Percentiles rank a stretch among this genome's conserved stretches.
Conservation (phyloP, 2,113 vertebrate genomes). For the Cyprinodon brontotheroides region DNA sequence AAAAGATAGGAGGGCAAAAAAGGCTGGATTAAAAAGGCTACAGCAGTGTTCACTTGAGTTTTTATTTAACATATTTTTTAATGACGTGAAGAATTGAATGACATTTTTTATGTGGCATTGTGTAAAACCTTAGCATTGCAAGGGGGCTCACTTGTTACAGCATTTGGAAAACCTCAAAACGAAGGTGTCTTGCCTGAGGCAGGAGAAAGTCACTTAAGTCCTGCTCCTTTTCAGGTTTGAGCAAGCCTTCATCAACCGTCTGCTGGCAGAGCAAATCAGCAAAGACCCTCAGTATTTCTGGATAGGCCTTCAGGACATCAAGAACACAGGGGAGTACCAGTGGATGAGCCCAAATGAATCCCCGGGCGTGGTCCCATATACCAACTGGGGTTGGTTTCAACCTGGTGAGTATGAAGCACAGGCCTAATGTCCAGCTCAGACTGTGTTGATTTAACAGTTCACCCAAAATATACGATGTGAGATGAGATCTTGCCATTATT, state of each 20-base stretch:
- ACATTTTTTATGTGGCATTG: neutral
- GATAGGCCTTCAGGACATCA: slow-evolving; percentile 87
- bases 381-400: slow-evolving; percentile 89
- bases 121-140: neutral
- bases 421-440: neutral
- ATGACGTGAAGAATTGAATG: neutral
- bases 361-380: slow-evolving; percentile 75
- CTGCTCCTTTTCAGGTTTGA: slow-evolving; percentile 85
- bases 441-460: neutral
- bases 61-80: neutral
- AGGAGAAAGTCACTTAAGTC: neutral
- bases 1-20: too few relatives aligned
- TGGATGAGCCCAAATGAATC: slow-evolving; percentile 80
- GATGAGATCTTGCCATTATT: too few relatives aligned
- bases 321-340: slow-evolving; percentile 84
- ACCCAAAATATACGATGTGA: too few relatives aligned
- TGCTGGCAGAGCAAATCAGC: slow-evolving; percentile 82
- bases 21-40: too few relatives aligned
- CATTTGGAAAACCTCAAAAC: neutral
- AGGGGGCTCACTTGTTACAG: neutral
- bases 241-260: slow-evolving; percentile 89
- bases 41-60: neutral
- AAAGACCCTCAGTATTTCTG: slow-evolving; percentile 84
- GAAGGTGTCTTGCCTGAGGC: neutral
- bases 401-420: slow-evolving; percentile 78